Percentiles rank a stretch among this genome's conserved stretches.
These are phyloP conservation scores for Oeneis ivallda DNA, from an alignment of 2,888 invertebrate species.

Conservation along the genomic window DNA sequence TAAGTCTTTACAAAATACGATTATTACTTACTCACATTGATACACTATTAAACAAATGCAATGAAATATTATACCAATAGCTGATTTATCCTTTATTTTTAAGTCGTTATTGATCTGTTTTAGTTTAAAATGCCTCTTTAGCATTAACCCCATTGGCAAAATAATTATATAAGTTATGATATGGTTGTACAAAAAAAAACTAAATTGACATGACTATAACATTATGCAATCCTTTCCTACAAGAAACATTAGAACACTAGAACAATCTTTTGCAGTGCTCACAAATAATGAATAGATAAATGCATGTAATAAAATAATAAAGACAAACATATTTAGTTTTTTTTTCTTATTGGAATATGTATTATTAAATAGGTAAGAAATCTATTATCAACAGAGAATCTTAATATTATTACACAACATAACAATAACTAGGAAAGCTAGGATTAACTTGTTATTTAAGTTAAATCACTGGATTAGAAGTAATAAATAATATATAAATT, in stretches of 20 bases:
- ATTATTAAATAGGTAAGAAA: background rate
- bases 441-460: background rate
- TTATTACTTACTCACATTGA: no score
- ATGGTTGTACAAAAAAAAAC: no score
- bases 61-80: background rate
- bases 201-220: no score
- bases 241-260: no score
- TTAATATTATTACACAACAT: conserved; percentile 4
- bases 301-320: background rate
- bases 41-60: background rate
- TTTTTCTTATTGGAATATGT: background rate
- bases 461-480: background rate
- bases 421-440: background rate
- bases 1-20: no score
- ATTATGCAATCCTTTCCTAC: no score
- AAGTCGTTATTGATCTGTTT: background rate
- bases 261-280: background rate
- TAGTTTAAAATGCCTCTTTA: background rate
- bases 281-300: background rate
- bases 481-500: background rate
- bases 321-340: background rate
- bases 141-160: background rate
- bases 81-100: background rate
- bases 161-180: no score
- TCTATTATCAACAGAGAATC: background rate